phyloP scores from a whole-genome alignment of 2,888 invertebrate species.

The Agrochola macilenta region DNA sequence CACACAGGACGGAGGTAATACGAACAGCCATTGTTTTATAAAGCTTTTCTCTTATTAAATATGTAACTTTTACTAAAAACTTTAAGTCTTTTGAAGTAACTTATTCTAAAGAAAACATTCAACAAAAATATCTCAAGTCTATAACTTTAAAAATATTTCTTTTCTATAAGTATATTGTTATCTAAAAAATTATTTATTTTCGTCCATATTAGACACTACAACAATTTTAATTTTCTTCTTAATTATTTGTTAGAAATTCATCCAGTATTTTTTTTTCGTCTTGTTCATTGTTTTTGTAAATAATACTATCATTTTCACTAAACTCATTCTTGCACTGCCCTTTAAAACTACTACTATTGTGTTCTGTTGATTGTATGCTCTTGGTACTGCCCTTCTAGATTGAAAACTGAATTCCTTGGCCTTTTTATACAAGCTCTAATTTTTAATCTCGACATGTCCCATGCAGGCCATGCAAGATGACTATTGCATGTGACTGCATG shows the following conservation, averaged over 20 bases:
- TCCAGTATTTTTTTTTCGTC: not conserved
- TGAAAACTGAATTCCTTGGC: conserved; percentile 5
- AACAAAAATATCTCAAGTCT: not conserved
- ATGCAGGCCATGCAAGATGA: not conserved
- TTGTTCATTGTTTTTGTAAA: conserved; percentile 10
- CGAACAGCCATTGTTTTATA: conserved; percentile 41
- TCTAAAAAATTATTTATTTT: too few species aligned
- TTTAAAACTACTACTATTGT: conserved; percentile 25
- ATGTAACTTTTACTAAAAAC: not conserved
- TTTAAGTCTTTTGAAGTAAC: not conserved
- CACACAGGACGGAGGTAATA: conserved; percentile 91
- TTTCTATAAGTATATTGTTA: too few species aligned
- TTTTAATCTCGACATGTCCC: not conserved
- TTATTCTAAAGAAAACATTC: not conserved
- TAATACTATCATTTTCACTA: conserved; percentile 40
- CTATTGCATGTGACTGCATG: conserved; percentile 20
- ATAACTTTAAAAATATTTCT: not conserved
- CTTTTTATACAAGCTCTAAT: not conserved
- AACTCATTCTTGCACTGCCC: conserved; percentile 32
- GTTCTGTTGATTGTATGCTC: conserved; percentile 58
- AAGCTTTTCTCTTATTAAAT: not conserved
- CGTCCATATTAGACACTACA: not conserved
- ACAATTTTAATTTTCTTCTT: not conserved
- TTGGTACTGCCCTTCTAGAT: conserved; percentile 33
- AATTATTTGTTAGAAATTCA: not conserved